phyloP scores from a whole-genome alignment of 2,888 invertebrate genomes.

The Drosophila subquinaria region DNA sequence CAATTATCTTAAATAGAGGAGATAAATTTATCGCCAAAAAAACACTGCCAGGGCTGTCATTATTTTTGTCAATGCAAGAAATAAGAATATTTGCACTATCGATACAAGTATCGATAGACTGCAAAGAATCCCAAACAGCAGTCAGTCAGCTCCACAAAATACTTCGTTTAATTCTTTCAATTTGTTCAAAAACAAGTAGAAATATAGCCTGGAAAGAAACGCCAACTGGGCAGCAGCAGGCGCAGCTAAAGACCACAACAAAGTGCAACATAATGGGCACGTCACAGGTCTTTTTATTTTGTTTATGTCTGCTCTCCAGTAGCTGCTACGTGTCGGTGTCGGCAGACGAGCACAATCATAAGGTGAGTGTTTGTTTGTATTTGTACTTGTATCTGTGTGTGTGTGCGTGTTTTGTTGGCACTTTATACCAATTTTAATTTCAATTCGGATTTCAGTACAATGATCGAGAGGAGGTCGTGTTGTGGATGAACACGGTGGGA shows the following conservation, averaged over 20 bases:
- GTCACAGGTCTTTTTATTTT: conserved; percentile 47
- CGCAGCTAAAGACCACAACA: conserved; percentile 20
- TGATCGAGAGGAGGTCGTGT: conserved; percentile 97
- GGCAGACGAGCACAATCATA: conserved; percentile 92
- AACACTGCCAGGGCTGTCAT: too few relatives aligned
- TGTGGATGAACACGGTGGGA: conserved; percentile 99
- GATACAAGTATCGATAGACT: conserved; percentile 31
- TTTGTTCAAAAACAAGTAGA: conserved; percentile 31
- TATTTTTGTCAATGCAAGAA: too few relatives aligned
- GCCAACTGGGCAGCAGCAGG: conserved; percentile 29
- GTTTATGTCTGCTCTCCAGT: conserved; percentile 71
- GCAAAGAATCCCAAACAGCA: conserved; percentile 18
- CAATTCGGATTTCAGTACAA: conserved; percentile 89
- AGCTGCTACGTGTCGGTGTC: conserved; percentile 74
- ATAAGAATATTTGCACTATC: not conserved
- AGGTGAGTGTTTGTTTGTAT: conserved; percentile 84
- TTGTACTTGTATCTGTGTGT: conserved; percentile 18
- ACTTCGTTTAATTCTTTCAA: conserved; percentile 47
- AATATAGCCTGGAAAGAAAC: conserved; percentile 39
- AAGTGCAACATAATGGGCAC: conserved; percentile 38
- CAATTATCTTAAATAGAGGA: too few relatives aligned
- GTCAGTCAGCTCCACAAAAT: conserved; percentile 37
- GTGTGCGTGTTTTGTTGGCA: conserved; percentile 34
- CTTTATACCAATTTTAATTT: not conserved
- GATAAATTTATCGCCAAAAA: too few relatives aligned